A percentile compares a stretch with the other conserved stretches of the same genome.
phyloP scores from a whole-genome alignment of 2,797 vertebrate species.

The Phaenicophaeus curvirostris region DNA sequence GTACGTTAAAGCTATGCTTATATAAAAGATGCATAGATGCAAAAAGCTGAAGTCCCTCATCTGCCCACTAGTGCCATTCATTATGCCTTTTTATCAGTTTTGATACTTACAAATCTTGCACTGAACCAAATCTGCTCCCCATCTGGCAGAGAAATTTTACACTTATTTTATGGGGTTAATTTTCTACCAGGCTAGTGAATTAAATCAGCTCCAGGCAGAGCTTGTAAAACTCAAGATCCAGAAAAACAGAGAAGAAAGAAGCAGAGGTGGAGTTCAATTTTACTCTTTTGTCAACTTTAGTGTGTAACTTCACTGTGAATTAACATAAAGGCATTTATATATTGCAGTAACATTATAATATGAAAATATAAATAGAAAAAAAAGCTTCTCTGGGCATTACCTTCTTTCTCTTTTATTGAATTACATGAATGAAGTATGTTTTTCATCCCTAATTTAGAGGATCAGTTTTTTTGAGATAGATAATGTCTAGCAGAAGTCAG shows the following conservation, averaged over 20 bases:
- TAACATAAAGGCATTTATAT: background rate
- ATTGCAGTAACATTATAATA: background rate
- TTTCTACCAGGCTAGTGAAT: background rate
- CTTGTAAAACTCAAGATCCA: background rate
- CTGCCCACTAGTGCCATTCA: background rate
- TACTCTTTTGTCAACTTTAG: background rate
- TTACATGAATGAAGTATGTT: background rate
- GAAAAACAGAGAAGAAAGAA: background rate
- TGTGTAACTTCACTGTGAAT: background rate
- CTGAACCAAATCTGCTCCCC: background rate
- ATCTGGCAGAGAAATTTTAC: background rate
- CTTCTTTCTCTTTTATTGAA: background rate
- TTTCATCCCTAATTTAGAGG: background rate
- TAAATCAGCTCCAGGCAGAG: background rate
- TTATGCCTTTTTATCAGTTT: background rate
- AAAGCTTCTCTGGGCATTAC: background rate
- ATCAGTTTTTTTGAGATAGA: background rate
- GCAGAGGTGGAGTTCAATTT: background rate
- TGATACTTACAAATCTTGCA: background rate
- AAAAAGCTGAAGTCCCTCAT: background rate
- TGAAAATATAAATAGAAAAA: background rate
- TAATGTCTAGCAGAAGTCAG: background rate
- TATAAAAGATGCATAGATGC: background rate
- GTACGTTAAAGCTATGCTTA: background rate
- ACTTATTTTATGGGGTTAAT: background rate